Conservation (phyloP, 1,140 invertebrate genomes). For the Conus betulinus region DNA sequence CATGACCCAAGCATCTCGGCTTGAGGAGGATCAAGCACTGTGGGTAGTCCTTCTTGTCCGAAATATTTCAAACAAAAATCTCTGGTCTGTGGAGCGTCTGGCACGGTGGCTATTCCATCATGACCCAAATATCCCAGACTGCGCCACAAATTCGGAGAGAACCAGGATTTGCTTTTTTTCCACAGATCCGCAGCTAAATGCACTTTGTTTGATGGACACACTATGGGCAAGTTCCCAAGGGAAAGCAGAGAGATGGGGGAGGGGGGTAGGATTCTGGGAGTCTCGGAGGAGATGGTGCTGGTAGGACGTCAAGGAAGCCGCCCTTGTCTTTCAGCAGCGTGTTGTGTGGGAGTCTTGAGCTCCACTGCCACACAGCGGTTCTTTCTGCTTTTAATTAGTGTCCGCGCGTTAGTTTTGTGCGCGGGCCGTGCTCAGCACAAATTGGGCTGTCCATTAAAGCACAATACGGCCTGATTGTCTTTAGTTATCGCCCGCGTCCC, state of each 20-base stretch:
- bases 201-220: background rate
- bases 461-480: constrained; percentile 41
- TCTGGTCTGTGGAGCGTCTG: too few species aligned
- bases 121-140: too few species aligned
- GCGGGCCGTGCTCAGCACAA: constrained; percentile 31
- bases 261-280: background rate
- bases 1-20: too few species aligned
- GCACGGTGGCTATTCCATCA: too few species aligned
- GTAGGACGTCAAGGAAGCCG: background rate
- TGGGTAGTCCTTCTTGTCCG: too few species aligned
- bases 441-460: constrained; percentile 41
- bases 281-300: background rate
- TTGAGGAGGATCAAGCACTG: too few species aligned
- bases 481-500: constrained; percentile 38
- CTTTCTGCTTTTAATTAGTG: constrained; percentile 40
- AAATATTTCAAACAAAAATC: too few species aligned
- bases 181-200: background rate
- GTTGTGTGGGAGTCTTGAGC: background rate
- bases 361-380: background rate
- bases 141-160: too few species aligned
- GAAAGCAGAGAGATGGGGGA: background rate
- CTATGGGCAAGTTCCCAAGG: background rate
- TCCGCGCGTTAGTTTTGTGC: constrained; percentile 36
- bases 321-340: background rate
- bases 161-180: background rate